Conservation (phyloP, 2,888 invertebrate genomes). For the Eugnorisma glareosa region DNA sequence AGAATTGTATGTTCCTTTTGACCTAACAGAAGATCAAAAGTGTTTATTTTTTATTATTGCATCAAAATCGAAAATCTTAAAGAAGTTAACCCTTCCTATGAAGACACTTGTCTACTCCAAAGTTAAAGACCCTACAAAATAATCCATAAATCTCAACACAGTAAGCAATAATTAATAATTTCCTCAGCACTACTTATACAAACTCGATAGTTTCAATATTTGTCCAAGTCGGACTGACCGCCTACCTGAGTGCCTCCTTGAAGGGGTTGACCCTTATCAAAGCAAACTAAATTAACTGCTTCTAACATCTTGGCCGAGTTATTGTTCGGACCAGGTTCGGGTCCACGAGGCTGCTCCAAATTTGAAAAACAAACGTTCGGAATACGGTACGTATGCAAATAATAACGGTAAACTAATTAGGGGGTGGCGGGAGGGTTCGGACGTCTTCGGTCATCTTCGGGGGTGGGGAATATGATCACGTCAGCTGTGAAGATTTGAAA, state of each 20-base stretch:
- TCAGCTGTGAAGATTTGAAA: slow-evolving; percentile 38
- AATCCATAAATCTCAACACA: slow-evolving; percentile 55
- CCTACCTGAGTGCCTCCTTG: slow-evolving; percentile 83
- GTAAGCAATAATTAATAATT: slow-evolving; percentile 71
- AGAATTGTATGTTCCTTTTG: neutral
- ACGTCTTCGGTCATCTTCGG: slow-evolving; percentile 36
- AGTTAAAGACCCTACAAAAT: slow-evolving; percentile 22
- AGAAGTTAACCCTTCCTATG: neutral
- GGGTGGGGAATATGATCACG: slow-evolving; percentile 36
- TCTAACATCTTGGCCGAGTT: slow-evolving; percentile 89
- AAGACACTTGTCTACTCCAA: neutral
- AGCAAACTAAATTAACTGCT: slow-evolving; percentile 89
- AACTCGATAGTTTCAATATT: slow-evolving; percentile 82
- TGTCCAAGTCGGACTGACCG: slow-evolving; percentile 80
- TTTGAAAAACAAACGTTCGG: slow-evolving; percentile 86
- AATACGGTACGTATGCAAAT: slow-evolving; percentile 73
- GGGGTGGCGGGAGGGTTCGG: slow-evolving; percentile 43
- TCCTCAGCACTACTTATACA: slow-evolving; percentile 69
- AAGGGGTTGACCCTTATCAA: slow-evolving; percentile 88
- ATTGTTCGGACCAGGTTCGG: slow-evolving; percentile 77
- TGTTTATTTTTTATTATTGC: neutral
- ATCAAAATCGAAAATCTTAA: neutral
- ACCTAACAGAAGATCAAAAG: no score
- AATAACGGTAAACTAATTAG: slow-evolving; percentile 80
- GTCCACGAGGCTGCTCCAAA: slow-evolving; percentile 77